Evolutionary conservation across 2,113 vertebrate species (phyloP).

Genomic region (Zosterops pallidus): DNA sequence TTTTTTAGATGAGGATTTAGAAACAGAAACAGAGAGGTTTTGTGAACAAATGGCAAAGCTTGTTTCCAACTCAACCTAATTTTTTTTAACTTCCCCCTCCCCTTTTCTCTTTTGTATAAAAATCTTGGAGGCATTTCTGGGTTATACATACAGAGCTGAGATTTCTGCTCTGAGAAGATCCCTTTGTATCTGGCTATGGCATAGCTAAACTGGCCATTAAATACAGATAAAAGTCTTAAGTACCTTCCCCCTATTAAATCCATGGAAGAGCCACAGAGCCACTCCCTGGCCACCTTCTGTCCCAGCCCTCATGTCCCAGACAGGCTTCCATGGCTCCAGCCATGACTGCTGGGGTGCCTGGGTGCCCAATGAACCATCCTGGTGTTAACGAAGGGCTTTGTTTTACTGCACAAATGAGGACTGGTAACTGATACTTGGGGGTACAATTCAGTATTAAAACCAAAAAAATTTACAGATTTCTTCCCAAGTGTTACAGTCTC

Average conservation of each 20-base stretch:
- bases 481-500: background rate
- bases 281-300: background rate
- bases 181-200: background rate
- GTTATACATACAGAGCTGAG: background rate
- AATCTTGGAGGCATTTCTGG: background rate
- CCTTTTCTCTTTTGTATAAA: background rate
- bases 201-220: conserved; percentile 29
- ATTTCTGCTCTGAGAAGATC: background rate
- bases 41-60: background rate
- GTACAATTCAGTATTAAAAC: background rate
- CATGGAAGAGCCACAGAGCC: background rate
- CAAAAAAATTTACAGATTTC: background rate
- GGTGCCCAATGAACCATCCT: accelerated
- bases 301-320: background rate
- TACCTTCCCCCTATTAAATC: conserved; percentile 38
- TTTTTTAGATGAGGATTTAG: background rate
- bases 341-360: background rate
- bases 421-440: background rate
- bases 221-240: conserved; percentile 29
- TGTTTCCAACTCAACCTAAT: background rate
- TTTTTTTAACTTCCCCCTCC: background rate
- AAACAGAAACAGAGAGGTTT: background rate
- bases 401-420: background rate
- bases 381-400: accelerated
- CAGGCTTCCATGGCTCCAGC: background rate